Base-by-base conservation (phyloP, 2,113 vertebrate genomes). In the Ancistrus triradiatus region DNA sequence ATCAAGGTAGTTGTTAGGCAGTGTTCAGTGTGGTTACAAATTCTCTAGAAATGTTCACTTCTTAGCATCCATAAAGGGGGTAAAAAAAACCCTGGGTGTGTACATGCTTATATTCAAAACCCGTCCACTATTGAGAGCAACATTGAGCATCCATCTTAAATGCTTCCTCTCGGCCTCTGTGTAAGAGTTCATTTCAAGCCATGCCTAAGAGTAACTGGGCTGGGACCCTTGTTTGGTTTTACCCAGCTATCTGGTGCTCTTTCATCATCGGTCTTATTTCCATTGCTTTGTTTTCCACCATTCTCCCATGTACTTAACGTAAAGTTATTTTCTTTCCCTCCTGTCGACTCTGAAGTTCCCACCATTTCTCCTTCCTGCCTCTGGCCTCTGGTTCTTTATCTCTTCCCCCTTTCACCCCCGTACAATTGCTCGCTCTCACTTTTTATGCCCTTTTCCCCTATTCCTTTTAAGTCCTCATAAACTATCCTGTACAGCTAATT, bases 241-340 rank as follows among this genome's bases (percentile, higher is more conserved):
- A 40, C 42, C 49, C 22, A 3, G 53, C 44, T 61, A 63, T 47
- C 72, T 80, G 59, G 60, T 69, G 53, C 68, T 69, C 74, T 66
- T 73, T 70, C 73, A 73, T 74, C 66, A 65, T 77, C 79, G 48
- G 76, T 77, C 77, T 78, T 69, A 73, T 81, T 79, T 79, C 58
- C 61, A 18, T 14, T 21, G 25, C 81, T 78, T 74, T 44, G 63
- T 73, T 83, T 85, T 81, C 71, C 33, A 25, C 37, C 35, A 77
- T 70, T 66, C 31, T 69, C 58, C 72, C 77, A 81, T 73, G 77
- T 66, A 55, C 72, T 80, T 69, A 79, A 76, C 74, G 77, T 68
- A 69, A 78, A 71, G 77, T 73, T 87, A 77, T 84, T 84, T 83
- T 84, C 60, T 81, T 81, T 81, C 68, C 78, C 79, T 81, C 82